Conservation (phyloP, 2,113 vertebrate species). For the Mormyrus lacerda region DNA sequence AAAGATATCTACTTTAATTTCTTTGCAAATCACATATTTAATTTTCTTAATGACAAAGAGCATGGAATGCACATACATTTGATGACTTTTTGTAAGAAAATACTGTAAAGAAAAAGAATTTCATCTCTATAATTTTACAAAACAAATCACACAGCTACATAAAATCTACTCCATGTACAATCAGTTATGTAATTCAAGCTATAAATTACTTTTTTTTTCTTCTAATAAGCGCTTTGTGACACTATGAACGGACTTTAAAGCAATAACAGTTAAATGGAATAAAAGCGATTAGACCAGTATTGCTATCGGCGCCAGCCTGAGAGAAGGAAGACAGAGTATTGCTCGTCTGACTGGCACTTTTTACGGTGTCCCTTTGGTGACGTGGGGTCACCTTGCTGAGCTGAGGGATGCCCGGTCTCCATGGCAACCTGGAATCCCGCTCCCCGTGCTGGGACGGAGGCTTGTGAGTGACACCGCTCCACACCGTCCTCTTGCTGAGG, state of each 20-base stretch:
- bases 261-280: not conserved
- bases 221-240: slow-evolving; percentile 43
- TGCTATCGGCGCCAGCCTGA: slow-evolving; percentile 15
- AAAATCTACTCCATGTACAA: slow-evolving; percentile 56
- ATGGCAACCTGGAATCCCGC: not conserved
- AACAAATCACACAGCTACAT: slow-evolving; percentile 51
- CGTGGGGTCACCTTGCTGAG: not conserved
- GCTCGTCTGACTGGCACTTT: slow-evolving; percentile 6
- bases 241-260: slow-evolving; percentile 27
- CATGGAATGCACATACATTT: slow-evolving; percentile 58
- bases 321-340: not conserved
- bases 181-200: slow-evolving; percentile 46
- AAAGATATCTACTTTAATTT: slow-evolving; percentile 58
- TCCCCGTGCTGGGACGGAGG: not conserved
- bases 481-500: not conserved
- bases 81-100: slow-evolving; percentile 63
- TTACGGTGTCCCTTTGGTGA: not conserved
- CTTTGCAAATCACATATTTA: slow-evolving; percentile 52
- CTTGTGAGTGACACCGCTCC: not conserved
- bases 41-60: slow-evolving; percentile 43
- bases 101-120: slow-evolving; percentile 41
- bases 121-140: slow-evolving; percentile 48
- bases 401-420: not conserved
- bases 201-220: slow-evolving; percentile 47
- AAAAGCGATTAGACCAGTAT: slow-evolving; percentile 16